Evolutionary conservation across 2,113 vertebrate genomes (phyloP).

Genomic region (Zosterops lateralis): DNA sequence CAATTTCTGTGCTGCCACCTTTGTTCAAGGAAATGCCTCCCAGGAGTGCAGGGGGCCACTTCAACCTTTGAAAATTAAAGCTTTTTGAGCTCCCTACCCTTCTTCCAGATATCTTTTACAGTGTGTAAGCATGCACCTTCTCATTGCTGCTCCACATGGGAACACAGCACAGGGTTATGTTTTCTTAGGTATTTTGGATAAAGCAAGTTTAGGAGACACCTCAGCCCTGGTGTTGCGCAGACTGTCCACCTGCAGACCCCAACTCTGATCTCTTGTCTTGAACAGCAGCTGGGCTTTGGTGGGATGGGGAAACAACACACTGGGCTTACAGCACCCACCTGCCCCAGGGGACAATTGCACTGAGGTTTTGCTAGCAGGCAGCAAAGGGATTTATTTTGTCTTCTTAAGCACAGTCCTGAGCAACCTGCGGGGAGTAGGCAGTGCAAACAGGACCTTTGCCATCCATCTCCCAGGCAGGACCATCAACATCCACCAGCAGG

Average conservation of each 20-base stretch:
- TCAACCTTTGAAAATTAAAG: neutral
- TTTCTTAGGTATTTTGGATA: neutral
- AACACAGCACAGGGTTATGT: neutral
- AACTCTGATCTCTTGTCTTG: neutral
- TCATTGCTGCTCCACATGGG: neutral
- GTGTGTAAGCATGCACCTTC: rapidly evolving
- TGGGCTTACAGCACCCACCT: neutral
- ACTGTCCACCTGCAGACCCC: neutral
- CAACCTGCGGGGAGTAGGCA: neutral
- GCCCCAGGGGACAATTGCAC: neutral
- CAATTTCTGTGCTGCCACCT: neutral
- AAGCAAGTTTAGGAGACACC: neutral
- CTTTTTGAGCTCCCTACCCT: neutral
- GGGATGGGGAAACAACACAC: neutral
- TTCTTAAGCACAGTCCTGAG: neutral
- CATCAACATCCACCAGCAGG: neutral
- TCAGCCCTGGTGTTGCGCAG: neutral
- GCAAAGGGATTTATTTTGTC: neutral
- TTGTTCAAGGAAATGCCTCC: neutral
- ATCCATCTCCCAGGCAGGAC: neutral
- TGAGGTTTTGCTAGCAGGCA: neutral
- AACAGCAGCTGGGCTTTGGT: neutral
- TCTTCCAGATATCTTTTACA: neutral
- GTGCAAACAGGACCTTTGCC: slow-evolving; percentile 33
- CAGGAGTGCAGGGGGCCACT: neutral